These are phyloP conservation scores for Apodemia duryi DNA, from an alignment of 2,888 invertebrate genomes.

Conservation along the genomic window DNA sequence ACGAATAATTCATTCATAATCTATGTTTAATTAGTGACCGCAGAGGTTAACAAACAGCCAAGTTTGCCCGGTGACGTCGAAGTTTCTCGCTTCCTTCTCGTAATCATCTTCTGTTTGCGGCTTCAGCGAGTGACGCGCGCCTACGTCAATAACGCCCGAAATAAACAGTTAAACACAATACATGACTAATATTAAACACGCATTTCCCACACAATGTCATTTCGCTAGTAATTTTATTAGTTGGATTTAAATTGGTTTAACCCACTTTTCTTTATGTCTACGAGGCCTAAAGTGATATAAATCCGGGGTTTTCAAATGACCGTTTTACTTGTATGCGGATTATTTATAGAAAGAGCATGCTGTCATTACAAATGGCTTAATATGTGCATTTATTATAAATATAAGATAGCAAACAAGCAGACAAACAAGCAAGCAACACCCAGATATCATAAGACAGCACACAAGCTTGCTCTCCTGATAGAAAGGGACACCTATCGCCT, in stretches of 20 bases:
- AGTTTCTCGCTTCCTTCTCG: background rate
- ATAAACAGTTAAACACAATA: constrained; percentile 2
- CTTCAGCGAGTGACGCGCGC: background rate
- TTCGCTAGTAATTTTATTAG: background rate
- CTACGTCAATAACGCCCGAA: background rate
- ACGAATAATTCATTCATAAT: background rate
- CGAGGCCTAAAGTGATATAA: no score
- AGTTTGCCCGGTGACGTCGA: background rate
- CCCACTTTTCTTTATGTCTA: background rate
- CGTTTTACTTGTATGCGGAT: no score
- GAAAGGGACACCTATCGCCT: no score
- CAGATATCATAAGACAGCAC: no score
- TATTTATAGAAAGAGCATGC: no score
- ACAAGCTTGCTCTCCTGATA: no score
- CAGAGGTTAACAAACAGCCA: background rate
- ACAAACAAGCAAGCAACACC: no score
- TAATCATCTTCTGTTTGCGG: constrained; percentile 1
- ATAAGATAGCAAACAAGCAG: no score
- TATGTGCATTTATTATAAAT: no score
- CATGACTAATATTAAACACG: constrained; percentile 9
- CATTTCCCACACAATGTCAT: background rate
- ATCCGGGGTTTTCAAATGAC: no score
- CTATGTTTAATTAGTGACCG: background rate
- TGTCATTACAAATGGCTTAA: no score
- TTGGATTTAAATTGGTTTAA: background rate